Conservation (phyloP, 2,888 invertebrate species). For the Dasypogon diadema region DNA sequence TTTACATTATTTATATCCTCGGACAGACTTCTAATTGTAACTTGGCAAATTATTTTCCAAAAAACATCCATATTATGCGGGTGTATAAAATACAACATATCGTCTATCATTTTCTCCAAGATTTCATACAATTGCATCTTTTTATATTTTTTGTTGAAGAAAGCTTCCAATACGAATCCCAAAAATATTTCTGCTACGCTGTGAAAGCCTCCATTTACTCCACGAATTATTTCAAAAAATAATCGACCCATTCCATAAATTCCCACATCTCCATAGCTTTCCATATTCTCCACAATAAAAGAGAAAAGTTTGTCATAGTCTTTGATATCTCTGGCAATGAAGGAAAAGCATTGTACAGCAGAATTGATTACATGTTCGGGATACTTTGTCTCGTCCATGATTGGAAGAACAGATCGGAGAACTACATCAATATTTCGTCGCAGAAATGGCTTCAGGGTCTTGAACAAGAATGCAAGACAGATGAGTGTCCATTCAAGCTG, state of each 20-base stretch:
- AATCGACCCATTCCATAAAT: slow-evolving; percentile 85
- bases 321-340: slow-evolving; percentile 89
- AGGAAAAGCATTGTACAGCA: slow-evolving; percentile 96
- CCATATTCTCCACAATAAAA: slow-evolving; percentile 76
- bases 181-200: slow-evolving; percentile 82
- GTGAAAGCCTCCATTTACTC: slow-evolving; percentile 87
- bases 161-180: slow-evolving; percentile 74
- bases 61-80: slow-evolving; percentile 75
- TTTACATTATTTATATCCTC: slow-evolving; percentile 12
- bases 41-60: slow-evolving; percentile 73
- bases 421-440: slow-evolving; percentile 82
- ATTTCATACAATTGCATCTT: slow-evolving; percentile 70
- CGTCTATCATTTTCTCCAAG: slow-evolving; percentile 74
- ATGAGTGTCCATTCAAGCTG: slow-evolving; percentile 88
- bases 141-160: slow-evolving; percentile 67
- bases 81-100: slow-evolving; percentile 74
- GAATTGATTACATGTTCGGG: slow-evolving; percentile 90
- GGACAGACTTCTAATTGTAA: slow-evolving; percentile 60
- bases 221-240: slow-evolving; percentile 89
- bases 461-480: slow-evolving; percentile 90
- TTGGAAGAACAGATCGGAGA: slow-evolving; percentile 78
- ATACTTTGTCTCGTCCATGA: slow-evolving; percentile 76
- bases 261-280: slow-evolving; percentile 78
- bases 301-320: slow-evolving; percentile 81
- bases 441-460: slow-evolving; percentile 86